phyloP scores from a whole-genome alignment of 2,888 invertebrate species.

The Epinotia nisella region DNA sequence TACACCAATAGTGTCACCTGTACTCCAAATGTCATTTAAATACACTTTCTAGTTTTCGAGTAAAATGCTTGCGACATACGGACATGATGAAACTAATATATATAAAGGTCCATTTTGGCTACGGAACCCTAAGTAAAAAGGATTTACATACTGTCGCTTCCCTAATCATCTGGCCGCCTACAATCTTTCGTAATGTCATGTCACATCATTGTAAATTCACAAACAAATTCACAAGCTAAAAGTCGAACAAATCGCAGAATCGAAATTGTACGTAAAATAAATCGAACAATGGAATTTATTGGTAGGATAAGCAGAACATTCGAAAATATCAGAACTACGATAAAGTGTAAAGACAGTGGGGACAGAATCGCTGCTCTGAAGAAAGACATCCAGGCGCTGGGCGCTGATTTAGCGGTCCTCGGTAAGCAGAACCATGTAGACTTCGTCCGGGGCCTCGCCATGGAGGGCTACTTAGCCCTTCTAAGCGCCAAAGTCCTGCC shows the following conservation, averaged over 20 bases:
- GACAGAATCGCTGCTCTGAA: conserved; percentile 66
- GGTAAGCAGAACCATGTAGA: conserved; percentile 73
- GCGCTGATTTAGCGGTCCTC: conserved; percentile 65
- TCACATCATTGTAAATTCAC: conserved; percentile 3
- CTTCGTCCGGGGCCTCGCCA: conserved; percentile 69
- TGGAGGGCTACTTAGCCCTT: conserved; percentile 75
- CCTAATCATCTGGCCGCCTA: not conserved
- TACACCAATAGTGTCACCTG: too few relatives aligned
- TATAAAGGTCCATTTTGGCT: too few relatives aligned
- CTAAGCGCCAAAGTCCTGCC: conserved; percentile 73
- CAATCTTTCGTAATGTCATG: not conserved
- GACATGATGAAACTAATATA: too few relatives aligned
- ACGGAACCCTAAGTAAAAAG: too few relatives aligned
- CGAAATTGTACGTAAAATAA: conserved; percentile 37
- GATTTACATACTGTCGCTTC: not conserved
- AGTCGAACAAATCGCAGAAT: not conserved
- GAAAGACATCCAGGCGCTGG: conserved; percentile 67
- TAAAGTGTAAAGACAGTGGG: conserved; percentile 67
- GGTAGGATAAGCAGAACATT: conserved; percentile 67
- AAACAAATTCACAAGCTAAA: conserved; percentile 21
- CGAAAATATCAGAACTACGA: conserved; percentile 64
- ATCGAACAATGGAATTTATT: conserved; percentile 65
- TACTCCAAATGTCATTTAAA: too few relatives aligned
- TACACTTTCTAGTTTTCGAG: too few relatives aligned
- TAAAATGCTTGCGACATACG: too few relatives aligned